These are phyloP conservation scores for Chroicocephalus ridibundus DNA, from an alignment of 2,113 vertebrate species.

Conservation along the genomic window DNA sequence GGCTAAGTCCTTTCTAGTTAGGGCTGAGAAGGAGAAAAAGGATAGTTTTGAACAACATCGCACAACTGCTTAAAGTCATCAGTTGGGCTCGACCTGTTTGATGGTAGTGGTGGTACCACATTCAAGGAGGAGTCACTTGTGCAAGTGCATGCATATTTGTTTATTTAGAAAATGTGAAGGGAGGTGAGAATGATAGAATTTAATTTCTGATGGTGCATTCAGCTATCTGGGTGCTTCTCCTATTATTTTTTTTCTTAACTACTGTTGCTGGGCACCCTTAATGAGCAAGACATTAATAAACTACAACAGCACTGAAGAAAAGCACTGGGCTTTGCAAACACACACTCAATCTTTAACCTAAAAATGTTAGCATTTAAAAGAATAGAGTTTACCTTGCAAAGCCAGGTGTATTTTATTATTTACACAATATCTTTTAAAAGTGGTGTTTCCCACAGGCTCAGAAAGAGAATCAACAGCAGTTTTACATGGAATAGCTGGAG, in stretches of 20 bases:
- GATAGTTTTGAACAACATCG: background rate
- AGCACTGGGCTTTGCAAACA: background rate
- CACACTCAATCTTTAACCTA: background rate
- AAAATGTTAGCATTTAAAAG: background rate
- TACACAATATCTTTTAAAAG: background rate
- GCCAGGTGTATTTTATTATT: background rate
- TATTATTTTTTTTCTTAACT: background rate
- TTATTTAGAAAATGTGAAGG: background rate
- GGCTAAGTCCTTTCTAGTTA: background rate
- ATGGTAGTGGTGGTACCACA: background rate
- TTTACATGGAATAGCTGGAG: background rate
- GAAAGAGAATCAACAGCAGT: background rate
- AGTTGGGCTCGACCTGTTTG: background rate
- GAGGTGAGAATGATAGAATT: background rate
- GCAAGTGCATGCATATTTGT: background rate
- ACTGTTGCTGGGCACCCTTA: background rate
- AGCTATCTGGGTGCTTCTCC: background rate
- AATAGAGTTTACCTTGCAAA: background rate
- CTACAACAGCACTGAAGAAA: background rate
- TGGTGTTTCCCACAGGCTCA: background rate
- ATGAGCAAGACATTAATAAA: background rate
- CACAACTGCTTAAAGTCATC: background rate
- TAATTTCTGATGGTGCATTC: background rate
- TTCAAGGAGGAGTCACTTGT: background rate
- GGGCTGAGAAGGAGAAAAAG: background rate